Evolutionary conservation across 2,797 vertebrate species (phyloP).

Genomic region (Simalia tracyae): DNA sequence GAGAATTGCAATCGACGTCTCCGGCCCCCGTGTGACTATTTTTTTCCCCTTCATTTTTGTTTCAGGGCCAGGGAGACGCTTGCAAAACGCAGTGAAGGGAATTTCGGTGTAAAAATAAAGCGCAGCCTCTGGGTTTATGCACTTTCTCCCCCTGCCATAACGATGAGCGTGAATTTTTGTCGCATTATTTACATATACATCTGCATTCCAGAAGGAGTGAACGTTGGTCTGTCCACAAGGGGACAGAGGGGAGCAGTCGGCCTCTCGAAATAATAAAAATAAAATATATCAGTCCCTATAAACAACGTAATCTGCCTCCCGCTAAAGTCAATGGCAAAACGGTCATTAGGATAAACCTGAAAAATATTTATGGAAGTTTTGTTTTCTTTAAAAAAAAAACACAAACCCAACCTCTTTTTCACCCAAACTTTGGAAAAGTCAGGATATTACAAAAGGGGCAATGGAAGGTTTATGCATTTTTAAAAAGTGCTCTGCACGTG

Average conservation of each 20-base stretch:
- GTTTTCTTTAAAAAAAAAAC: background rate
- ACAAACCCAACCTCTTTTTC: background rate
- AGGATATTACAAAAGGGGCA: background rate
- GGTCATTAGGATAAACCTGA: background rate
- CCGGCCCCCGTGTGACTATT: constrained; percentile 28
- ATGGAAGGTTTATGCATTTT: background rate
- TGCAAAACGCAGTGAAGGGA: background rate
- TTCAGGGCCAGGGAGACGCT: constrained; percentile 29
- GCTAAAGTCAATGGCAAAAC: background rate
- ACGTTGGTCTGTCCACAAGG: rapidly evolving
- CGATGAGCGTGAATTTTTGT: background rate
- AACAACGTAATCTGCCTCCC: constrained; percentile 15
- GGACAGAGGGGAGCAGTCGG: background rate
- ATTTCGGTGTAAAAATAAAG: constrained; percentile 19
- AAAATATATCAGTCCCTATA: background rate
- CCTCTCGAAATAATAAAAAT: constrained; percentile 1
- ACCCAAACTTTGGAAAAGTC: background rate
- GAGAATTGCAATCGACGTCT: background rate
- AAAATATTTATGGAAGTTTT: background rate
- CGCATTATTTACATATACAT: constrained; percentile 2
- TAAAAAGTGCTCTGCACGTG: background rate
- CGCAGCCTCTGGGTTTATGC: background rate
- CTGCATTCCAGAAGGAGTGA: background rate
- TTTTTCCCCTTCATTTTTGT: constrained; percentile 18
- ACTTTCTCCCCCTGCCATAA: background rate